Evolutionary conservation across 2,113 vertebrate species (phyloP), one percentile per base, ranked within the genome.

Genomic region (Poecile atricapillus): DNA sequence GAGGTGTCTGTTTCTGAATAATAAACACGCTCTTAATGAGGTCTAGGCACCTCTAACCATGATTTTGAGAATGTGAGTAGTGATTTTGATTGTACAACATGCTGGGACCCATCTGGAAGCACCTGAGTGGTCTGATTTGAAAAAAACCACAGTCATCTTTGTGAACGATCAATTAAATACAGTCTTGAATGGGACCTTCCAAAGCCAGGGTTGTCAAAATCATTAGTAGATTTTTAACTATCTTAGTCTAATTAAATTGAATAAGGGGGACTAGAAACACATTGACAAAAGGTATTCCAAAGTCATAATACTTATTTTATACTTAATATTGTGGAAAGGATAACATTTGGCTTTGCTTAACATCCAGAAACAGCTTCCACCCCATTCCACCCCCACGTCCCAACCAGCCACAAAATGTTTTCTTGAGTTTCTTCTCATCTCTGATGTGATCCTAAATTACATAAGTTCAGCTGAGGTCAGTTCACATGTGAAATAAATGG

Each of bases 41-140:
- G 35, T 65, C 27, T 74, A 94, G 73, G 46, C 58, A 92, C 41
- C 41, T 84, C 65, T 67, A 83, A 93, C 69, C 58, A 89, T 82
- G 81, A 79, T 82, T 89, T 91, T 87, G 33, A 62, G 81, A 86
- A 82, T 69, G 65, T 69, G 62, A 73, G 77, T 58, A 53, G 77
- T 84, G 67, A 84, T 91, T 94, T 88, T 76, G 87, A 91, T 62
- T 79, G 69, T 69, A 37, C 22, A 71, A 9, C n/a, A 1, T 87
- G 89, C 87, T 95, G 94, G 20, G 81, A 25, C 37, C 83, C 83
- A 87, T 93, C 87, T 95, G 91, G 80, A 94, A 87, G 46, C 41
- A 92, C 87, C 83, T 82, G 81, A 89, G 41, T 14, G 2, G 30
- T 30, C 58, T 85, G 58, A 91, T 87, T 82, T 87, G 49, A 60